phyloP scores from a whole-genome alignment of 2,888 invertebrate species.

The Tortricodes alternella region DNA sequence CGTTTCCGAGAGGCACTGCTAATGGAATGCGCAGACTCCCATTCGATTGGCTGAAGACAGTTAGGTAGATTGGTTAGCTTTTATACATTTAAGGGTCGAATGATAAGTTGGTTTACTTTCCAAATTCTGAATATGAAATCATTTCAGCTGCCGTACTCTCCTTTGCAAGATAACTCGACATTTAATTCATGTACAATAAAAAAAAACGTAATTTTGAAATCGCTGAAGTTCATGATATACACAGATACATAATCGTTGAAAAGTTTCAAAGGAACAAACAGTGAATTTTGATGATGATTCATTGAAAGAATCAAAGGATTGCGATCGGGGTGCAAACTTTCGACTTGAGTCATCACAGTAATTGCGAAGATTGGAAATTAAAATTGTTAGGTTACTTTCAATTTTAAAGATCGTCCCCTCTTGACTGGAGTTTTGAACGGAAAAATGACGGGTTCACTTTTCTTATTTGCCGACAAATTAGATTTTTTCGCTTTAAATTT shows the following conservation, averaged over 20 bases:
- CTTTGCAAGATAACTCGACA: too few relatives aligned
- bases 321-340: conserved; percentile 50
- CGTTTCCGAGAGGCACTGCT: too few relatives aligned
- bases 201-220: neutral
- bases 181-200: too few relatives aligned
- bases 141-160: too few relatives aligned
- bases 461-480: neutral
- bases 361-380: conserved; percentile 40
- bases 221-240: conserved; percentile 35
- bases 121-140: too few relatives aligned
- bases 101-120: too few relatives aligned
- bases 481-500: neutral
- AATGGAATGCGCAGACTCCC: too few relatives aligned
- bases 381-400: conserved; percentile 31
- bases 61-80: too few relatives aligned
- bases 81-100: too few relatives aligned
- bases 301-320: conserved; percentile 68
- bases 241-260: conserved; percentile 27
- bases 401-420: conserved; percentile 40
- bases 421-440: conserved; percentile 15
- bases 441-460: conserved; percentile 10
- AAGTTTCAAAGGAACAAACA: conserved; percentile 63
- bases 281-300: conserved; percentile 71
- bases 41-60: too few relatives aligned
- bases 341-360: conserved; percentile 41